phyloP scores from a whole-genome alignment of 2,113 vertebrate genomes.

The Tupaia tana region DNA sequence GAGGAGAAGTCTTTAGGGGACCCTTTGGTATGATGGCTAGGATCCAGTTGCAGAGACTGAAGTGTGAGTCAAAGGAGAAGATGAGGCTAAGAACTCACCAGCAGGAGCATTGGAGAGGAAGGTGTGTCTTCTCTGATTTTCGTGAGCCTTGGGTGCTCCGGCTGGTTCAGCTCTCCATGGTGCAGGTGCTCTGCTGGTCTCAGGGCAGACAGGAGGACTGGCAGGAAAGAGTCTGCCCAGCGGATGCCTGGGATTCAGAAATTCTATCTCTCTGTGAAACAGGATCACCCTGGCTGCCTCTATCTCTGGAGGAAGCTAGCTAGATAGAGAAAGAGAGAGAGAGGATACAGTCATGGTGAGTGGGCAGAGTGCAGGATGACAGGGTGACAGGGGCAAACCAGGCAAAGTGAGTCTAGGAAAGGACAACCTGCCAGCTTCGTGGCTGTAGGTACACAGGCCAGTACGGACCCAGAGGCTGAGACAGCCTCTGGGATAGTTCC shows the following conservation, averaged over 20 bases:
- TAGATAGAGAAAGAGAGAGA: background rate
- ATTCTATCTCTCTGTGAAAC: slow-evolving; percentile 87
- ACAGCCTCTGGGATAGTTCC: background rate
- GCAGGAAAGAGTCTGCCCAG: slow-evolving; percentile 76
- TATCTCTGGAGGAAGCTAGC: slow-evolving; percentile 75
- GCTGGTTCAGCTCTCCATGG: slow-evolving; percentile 27
- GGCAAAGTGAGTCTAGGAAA: background rate
- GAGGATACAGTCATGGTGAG: background rate
- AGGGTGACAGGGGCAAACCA: background rate
- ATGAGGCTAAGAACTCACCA: slow-evolving; percentile 65
- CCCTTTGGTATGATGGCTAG: background rate
- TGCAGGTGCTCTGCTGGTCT: background rate
- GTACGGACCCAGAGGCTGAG: background rate
- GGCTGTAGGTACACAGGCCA: background rate
- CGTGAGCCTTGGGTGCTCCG: background rate
- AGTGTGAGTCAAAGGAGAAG: background rate
- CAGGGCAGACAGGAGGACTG: slow-evolving; percentile 70
- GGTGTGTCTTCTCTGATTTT: background rate
- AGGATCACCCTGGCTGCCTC: slow-evolving; percentile 79
- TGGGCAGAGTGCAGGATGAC: background rate
- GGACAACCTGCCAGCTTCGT: background rate
- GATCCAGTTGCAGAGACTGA: background rate
- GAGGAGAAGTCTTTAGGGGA: background rate
- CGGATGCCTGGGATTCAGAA: slow-evolving; percentile 86
- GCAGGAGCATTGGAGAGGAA: background rate